Conservation (phyloP, 1,140 invertebrate species). For the Drosophila fuyamai region DNA sequence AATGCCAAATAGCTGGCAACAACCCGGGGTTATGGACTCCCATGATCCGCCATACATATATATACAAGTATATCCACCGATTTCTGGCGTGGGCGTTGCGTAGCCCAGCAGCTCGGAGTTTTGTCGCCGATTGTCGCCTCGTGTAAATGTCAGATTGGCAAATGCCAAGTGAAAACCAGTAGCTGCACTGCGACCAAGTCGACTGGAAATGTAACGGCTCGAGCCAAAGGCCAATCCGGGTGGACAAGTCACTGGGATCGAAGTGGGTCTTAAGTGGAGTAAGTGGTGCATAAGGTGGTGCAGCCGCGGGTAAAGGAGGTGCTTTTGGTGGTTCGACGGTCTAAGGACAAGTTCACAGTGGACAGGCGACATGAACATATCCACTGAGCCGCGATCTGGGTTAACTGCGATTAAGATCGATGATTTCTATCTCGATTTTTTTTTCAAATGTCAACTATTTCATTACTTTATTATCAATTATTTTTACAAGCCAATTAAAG, state of each 20-base stretch:
- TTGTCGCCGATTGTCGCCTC: constrained; percentile 67
- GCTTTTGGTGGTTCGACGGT: constrained; percentile 19
- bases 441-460: neutral
- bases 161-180: constrained; percentile 76
- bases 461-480: too few relatives aligned
- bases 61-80: neutral
- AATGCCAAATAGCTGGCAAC: constrained; percentile 41
- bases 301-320: neutral
- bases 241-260: constrained; percentile 61
- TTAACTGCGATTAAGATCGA: constrained; percentile 41
- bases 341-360: constrained; percentile 61
- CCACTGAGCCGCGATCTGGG: constrained; percentile 42
- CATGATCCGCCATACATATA: neutral
- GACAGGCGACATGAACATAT: constrained; percentile 50
- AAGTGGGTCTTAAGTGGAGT: constrained; percentile 20
- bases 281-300: neutral
- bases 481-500: too few relatives aligned
- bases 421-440: constrained; percentile 3
- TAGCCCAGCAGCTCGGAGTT: constrained; percentile 69
- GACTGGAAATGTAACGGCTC: constrained; percentile 69
- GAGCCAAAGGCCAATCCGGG: constrained; percentile 75
- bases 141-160: constrained; percentile 73
- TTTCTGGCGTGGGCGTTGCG: constrained; percentile 67
- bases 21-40: neutral
- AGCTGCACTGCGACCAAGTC: constrained; percentile 57